Percentiles rank a stretch among this genome's conserved stretches.
Conservation (phyloP, 2,888 invertebrate species). For the Disparrhopalites patrizii region DNA sequence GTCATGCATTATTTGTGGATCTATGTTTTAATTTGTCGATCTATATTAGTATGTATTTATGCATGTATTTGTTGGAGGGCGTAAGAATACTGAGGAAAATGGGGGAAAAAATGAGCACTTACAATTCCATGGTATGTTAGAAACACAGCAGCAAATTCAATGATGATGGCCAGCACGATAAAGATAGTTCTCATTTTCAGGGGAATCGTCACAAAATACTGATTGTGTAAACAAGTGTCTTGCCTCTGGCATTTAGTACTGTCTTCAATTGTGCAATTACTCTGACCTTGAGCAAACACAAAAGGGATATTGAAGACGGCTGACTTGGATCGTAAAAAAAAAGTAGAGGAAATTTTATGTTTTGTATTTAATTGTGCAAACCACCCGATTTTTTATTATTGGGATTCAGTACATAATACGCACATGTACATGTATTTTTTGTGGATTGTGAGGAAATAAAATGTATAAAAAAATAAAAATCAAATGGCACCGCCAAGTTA, state of each 20-base stretch:
- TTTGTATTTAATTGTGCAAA: background rate
- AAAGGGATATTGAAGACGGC: too few relatives aligned
- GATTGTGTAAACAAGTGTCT: background rate
- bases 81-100: background rate
- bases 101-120: background rate
- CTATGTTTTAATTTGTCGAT: background rate
- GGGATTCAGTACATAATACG: too few relatives aligned
- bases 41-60: background rate
- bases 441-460: too few relatives aligned
- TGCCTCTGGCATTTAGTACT: background rate
- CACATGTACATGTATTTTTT: too few relatives aligned
- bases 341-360: background rate
- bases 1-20: background rate
- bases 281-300: constrained; percentile 1
- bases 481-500: too few relatives aligned
- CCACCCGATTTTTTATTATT: too few relatives aligned
- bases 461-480: too few relatives aligned
- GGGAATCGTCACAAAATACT: background rate
- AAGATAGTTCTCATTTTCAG: background rate
- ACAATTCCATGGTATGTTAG: background rate
- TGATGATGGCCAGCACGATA: background rate
- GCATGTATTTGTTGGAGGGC: background rate
- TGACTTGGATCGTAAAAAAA: background rate
- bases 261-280: background rate
- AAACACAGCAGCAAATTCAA: background rate